A percentile compares a stretch with the other conserved stretches of the same genome.
phyloP scores from a whole-genome alignment of 2,797 vertebrate genomes.

The Leucoraja ocellata region DNA sequence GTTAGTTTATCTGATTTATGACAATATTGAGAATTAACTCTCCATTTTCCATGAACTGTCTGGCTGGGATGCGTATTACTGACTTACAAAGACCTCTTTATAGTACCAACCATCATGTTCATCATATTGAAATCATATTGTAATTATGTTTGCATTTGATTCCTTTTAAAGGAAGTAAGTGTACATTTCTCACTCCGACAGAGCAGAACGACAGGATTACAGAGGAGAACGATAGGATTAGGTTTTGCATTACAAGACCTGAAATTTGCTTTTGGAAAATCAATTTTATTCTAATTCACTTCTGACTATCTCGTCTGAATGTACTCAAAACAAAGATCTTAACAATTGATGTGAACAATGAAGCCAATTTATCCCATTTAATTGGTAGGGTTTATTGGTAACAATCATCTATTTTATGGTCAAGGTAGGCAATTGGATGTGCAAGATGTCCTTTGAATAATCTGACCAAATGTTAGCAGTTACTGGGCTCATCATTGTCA shows the following conservation, averaged over 20 bases:
- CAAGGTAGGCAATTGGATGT: background rate
- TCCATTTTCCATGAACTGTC: background rate
- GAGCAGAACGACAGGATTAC: background rate
- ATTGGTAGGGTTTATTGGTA: background rate
- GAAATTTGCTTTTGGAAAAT: background rate
- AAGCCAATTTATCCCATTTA: background rate
- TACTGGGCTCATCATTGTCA: background rate
- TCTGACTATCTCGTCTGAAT: background rate
- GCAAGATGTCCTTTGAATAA: background rate
- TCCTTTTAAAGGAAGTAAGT: background rate
- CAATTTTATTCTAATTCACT: background rate
- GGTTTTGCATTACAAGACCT: background rate
- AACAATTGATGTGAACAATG: background rate
- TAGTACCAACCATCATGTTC: background rate
- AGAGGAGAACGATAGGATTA: too few relatives aligned
- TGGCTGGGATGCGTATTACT: background rate
- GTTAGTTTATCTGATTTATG: background rate
- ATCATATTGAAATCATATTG: background rate
- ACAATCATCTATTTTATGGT: background rate
- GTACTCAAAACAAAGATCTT: background rate
- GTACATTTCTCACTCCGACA: background rate
- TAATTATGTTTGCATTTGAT: background rate
- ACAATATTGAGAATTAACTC: background rate
- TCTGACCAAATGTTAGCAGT: background rate
- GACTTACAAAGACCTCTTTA: background rate